Evolutionary conservation across 2,113 vertebrate genomes (phyloP), one percentile per base, ranked within the genome.

Genomic region (Rhynchomys soricoides): DNA sequence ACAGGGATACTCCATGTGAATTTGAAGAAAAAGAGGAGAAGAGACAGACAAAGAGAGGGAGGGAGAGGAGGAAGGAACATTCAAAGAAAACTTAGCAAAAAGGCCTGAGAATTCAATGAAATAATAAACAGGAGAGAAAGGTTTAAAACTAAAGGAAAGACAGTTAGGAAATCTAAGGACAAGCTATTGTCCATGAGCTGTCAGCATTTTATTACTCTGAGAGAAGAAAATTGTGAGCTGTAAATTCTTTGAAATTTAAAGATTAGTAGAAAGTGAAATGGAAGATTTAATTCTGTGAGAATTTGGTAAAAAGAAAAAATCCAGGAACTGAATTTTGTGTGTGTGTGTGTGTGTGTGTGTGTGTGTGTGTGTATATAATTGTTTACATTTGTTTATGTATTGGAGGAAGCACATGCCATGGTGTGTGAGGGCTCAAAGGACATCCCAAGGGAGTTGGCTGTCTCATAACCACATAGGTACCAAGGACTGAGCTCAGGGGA

Each of bases 161-260:
- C 57, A 68, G 15, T 29, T 68, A 5, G 4, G 31, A 68, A 34
- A 68, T 68, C 15, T 68, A 68, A 34, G 66, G 17, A 93, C 45
- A 5, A 59, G 16, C 22, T 57, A 74, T 64, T 82, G 73, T 48
- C 75, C 85, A 11, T 12, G 24, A 48, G 93, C 40, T 17, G 31
- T 24, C 89, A 66, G 55, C 22, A 77, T 82, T 89, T 94, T 52
- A 90, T 82, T 59, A 87, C 64, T 86, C 22, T 45, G 52, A 48
- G n/a, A 95, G 34, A 8, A 34, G 70, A 79, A 6, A 85, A 11
- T 85, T 66, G 59, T 24, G 2, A 91, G 17, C 37, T 85, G 74
- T 85, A 91, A 95, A 90, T 73, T 66, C 40, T 91, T 52, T 94
- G 91, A 91, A 19, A 86, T 37, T 37, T 73, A 90, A 96, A 97